Evolutionary conservation across 1,140 invertebrate genomes (phyloP).

Genomic region (Lucilia cuprina): DNA sequence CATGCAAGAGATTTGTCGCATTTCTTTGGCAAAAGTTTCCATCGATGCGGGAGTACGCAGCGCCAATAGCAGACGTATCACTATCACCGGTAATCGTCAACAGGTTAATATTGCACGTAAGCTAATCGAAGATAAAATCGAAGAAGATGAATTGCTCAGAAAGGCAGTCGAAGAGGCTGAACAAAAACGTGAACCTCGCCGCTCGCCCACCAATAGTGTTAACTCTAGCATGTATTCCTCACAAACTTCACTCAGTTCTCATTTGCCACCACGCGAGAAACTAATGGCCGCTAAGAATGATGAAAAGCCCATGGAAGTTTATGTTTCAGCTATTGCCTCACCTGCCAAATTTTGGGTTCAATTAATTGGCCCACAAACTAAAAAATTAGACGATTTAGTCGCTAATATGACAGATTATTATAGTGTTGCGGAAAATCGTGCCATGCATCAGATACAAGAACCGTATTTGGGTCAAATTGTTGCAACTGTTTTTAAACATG

Average conservation of each 20-base stretch:
- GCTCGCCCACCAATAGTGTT: constrained; percentile 54
- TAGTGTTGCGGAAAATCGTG: constrained; percentile 68
- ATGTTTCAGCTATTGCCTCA: constrained; percentile 80
- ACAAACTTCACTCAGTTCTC: constrained; percentile 55
- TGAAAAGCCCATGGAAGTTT: constrained; percentile 76
- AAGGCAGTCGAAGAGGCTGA: constrained; percentile 64
- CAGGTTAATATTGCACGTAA: constrained; percentile 69
- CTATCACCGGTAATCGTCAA: constrained; percentile 68
- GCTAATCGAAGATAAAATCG: constrained; percentile 69
- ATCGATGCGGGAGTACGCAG: constrained; percentile 52
- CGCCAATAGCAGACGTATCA: constrained; percentile 60
- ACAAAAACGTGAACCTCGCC: constrained; percentile 64
- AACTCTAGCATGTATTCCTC: constrained; percentile 58
- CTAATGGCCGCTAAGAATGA: constrained; percentile 55
- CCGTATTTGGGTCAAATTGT: constrained; percentile 77
- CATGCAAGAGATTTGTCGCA: constrained; percentile 72
- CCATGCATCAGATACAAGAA: constrained; percentile 67
- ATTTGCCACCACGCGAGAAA: constrained; percentile 55
- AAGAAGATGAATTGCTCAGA: constrained; percentile 65
- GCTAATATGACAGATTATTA: constrained; percentile 83
- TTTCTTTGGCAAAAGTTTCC: constrained; percentile 54
- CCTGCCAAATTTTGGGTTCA: constrained; percentile 86
- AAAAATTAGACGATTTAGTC: constrained; percentile 76
- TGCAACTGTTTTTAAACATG: constrained; percentile 77
- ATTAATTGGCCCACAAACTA: constrained; percentile 73